Percentiles rank a stretch among this genome's conserved stretches.
Conservation (phyloP, 2,797 vertebrate genomes). For the Melanotaenia parkinsoni region DNA sequence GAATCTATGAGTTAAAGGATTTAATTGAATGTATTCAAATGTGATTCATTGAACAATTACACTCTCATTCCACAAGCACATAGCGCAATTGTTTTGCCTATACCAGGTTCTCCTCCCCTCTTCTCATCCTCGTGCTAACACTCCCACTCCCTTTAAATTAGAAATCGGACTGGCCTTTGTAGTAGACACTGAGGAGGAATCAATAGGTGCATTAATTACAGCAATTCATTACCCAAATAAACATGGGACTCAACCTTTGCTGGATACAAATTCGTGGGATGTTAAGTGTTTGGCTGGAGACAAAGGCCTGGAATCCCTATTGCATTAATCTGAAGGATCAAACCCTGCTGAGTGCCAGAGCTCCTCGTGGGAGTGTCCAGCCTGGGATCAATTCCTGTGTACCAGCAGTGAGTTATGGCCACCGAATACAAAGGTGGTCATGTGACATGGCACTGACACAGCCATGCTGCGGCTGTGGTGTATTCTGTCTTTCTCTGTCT, state of each 20-base stretch:
- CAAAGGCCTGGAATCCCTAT: constrained; percentile 89
- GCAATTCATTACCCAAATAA: constrained; percentile 98
- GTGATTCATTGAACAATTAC: constrained; percentile 89
- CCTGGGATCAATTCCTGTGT: constrained; percentile 88
- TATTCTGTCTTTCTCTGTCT: constrained; percentile 40
- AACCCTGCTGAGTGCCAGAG: constrained; percentile 86
- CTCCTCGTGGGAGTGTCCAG: constrained; percentile 89
- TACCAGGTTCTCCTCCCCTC: constrained; percentile 69
- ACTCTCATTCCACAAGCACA: constrained; percentile 72
- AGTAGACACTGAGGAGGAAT: constrained; percentile 90
- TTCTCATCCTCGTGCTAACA: constrained; percentile 71
- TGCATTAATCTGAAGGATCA: constrained; percentile 93
- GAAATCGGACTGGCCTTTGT: constrained; percentile 95
- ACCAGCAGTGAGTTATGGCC: constrained; percentile 93
- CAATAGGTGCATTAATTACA: constrained; percentile 98
- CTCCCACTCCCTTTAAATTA: constrained; percentile 93
- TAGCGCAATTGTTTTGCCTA: constrained; percentile 83
- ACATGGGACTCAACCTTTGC: constrained; percentile 90
- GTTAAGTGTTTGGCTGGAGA: constrained; percentile 87
- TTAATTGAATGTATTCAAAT: constrained; percentile 89
- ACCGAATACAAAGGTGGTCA: constrained; percentile 93
- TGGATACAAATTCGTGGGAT: constrained; percentile 89
- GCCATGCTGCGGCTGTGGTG: constrained; percentile 77
- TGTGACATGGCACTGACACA: constrained; percentile 82
- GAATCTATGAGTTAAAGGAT: constrained; percentile 70